Base-by-base conservation (phyloP, 2,888 invertebrate species). In the Ptychoptera albimana region DNA sequence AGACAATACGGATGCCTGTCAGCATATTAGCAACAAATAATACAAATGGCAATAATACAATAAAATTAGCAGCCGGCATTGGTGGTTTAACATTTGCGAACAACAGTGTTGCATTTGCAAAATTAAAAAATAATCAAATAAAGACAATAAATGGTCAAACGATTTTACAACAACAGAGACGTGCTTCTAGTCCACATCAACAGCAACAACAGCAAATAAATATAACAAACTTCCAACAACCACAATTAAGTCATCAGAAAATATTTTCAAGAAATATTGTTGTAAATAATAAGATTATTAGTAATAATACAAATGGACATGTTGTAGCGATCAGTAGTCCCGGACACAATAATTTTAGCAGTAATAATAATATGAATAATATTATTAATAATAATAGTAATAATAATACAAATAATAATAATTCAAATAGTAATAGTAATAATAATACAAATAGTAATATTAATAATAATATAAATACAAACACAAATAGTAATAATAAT, bases 21-120 rank as follows among this genome's bases (percentile, higher is more conserved):
- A 32, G 41, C 13, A 42, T 44, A 45, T 41, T 43, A 49, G 47
- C 36, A 41, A 40, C 47, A 15, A 45, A 45, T 48, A 46, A 39
- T 48, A 50, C 48, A 46, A 35, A 50, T 11, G 44, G 50, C 2
- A 55, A 58, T 8, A 64, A 60, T 48, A 65, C 64, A 15, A 64
- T 65, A 7, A 66, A 66, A 48, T 49, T 66, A 42, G 64, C 60
- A 3, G 60, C 64, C 0, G 65, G 64, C 12, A 64, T 64, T 43
- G 66, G 65, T 14, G 64, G 64, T 0, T 51, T 65, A 23, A 63
- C 66, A 10, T 64, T 66, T 51, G 63, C 63, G 23, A 65, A 65
- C 46, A 65, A 65, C 45, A 65, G 63, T 50, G 56, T 60, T 15
- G 60, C 64, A 1, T 65, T 63, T 47, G 61, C 63, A 43, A 65